Conservation (phyloP, 2,113 vertebrate genomes). For the Herpetotheres cachinnans region DNA sequence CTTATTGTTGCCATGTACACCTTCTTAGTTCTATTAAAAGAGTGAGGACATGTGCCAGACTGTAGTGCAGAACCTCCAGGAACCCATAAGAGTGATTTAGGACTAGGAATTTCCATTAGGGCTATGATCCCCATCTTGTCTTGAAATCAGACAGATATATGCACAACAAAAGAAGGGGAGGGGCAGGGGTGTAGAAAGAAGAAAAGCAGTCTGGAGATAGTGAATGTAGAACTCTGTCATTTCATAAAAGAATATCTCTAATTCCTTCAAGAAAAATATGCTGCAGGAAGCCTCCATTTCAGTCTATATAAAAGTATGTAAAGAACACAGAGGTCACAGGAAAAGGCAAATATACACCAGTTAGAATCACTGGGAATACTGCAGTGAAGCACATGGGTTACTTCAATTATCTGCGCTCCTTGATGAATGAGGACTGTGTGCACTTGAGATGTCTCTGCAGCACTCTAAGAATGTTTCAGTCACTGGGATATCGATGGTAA, state of each 20-base stretch:
- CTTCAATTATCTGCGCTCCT: slow-evolving; percentile 7
- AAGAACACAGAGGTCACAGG: not conserved
- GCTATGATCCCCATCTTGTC: not conserved
- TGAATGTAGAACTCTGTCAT: not conserved
- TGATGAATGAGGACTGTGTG: slow-evolving; percentile 29
- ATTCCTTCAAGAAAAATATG: not conserved
- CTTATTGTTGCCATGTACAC: not conserved
- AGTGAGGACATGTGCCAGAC: not conserved
- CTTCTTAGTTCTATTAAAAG: slow-evolving; percentile 14
- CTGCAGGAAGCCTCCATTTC: not conserved
- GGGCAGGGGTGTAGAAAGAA: too few species aligned
- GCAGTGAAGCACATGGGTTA: not conserved
- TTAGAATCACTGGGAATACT: not conserved
- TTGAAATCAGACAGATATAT: not conserved
- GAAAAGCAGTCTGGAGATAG: not conserved
- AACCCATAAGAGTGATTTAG: not conserved
- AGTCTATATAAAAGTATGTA: not conserved
- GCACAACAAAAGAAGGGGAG: not conserved
- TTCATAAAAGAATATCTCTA: not conserved
- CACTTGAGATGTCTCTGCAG: slow-evolving; percentile 29
- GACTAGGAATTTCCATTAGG: not conserved
- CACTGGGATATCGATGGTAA: slow-evolving; percentile 1
- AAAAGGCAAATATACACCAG: not conserved
- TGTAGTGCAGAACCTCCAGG: not conserved
- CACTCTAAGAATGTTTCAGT: slow-evolving; percentile 45